These are phyloP conservation scores for Cirrhinus mrigala DNA, from an alignment of 2,797 vertebrate species.

Conservation along the genomic window DNA sequence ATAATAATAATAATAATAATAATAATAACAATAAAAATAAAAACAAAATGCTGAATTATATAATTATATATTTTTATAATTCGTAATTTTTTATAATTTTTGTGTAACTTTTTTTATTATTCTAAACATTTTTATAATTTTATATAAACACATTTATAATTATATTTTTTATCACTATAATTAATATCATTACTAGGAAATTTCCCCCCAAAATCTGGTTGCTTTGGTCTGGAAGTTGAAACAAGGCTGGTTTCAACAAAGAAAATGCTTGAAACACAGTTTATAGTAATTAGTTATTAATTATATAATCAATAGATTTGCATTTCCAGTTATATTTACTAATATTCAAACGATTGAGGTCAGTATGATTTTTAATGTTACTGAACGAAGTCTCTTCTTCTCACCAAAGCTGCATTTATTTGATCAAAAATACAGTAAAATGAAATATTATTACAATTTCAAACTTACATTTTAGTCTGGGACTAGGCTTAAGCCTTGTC, in stretches of 20 bases:
- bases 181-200: background rate
- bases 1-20: no score
- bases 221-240: background rate
- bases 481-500: no score
- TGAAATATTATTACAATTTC: background rate
- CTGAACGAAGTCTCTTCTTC: background rate
- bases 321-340: background rate
- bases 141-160: no score
- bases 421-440: background rate
- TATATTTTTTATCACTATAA: no score
- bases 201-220: no score
- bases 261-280: background rate
- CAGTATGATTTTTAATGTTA: background rate
- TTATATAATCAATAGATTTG: background rate
- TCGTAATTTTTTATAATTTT: no score
- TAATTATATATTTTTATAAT: no score
- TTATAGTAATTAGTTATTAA: background rate
- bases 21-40: no score
- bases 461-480: no score
- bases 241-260: background rate
- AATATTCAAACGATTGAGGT: background rate
- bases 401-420: background rate
- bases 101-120: no score
- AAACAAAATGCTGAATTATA: no score
- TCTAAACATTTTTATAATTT: no score